These are phyloP conservation scores for Aporophyla lueneburgensis DNA, from an alignment of 2,888 invertebrate genomes.

Conservation along the genomic window DNA sequence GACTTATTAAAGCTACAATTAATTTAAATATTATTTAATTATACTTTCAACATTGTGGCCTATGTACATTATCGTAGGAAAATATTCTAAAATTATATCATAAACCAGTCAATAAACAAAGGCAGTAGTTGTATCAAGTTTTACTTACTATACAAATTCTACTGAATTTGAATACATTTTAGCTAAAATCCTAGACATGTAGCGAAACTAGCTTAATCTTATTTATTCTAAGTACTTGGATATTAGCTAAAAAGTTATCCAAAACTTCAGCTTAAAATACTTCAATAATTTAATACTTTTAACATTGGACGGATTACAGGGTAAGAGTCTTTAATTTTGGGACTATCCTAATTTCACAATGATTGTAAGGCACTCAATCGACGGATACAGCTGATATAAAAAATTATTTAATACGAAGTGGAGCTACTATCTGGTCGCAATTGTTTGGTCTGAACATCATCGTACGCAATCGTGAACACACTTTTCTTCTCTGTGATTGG, in stretches of 20 bases:
- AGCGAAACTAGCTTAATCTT: slow-evolving; percentile 62
- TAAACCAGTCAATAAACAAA: slow-evolving; percentile 84
- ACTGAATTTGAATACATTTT: slow-evolving; percentile 54
- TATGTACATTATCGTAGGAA: slow-evolving; percentile 68
- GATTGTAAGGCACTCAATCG: slow-evolving; percentile 80
- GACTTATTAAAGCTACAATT: slow-evolving; percentile 81
- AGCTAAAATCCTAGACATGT: slow-evolving; percentile 62
- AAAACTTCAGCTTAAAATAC: slow-evolving; percentile 59
- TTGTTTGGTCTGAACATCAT: slow-evolving; percentile 96
- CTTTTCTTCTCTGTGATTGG: slow-evolving; percentile 97
- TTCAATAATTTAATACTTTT: slow-evolving; percentile 62
- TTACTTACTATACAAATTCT: slow-evolving; percentile 67
- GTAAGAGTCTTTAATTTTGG: slow-evolving; percentile 62
- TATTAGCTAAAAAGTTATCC: slow-evolving; percentile 61
- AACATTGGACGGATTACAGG: slow-evolving; percentile 73
- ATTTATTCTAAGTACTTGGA: slow-evolving; percentile 52
- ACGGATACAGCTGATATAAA: slow-evolving; percentile 58
- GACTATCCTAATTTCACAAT: slow-evolving; percentile 69
- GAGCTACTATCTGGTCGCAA: slow-evolving; percentile 95
- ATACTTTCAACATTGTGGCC: slow-evolving; percentile 64
- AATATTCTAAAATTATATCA: slow-evolving; percentile 75
- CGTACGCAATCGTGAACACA: slow-evolving; percentile 97
- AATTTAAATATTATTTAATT: slow-evolving; percentile 82
- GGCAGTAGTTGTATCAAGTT: slow-evolving; percentile 83
- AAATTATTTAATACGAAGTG: slow-evolving; percentile 90